Evolutionary conservation across 2,113 vertebrate species (phyloP).

Genomic region (Actenoides hombroni): DNA sequence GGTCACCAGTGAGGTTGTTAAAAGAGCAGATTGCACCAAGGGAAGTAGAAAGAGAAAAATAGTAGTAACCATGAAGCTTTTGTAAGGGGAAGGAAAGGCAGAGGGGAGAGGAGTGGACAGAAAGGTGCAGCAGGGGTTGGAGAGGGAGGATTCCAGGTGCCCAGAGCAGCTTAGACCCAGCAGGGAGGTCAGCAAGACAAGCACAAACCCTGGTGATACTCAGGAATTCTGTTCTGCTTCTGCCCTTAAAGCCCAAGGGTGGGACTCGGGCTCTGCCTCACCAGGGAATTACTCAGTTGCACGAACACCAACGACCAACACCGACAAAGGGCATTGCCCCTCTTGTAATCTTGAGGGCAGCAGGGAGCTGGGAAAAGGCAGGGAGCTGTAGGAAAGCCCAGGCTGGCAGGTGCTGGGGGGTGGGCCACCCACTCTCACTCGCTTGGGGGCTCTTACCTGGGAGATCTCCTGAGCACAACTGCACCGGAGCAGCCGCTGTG

Average conservation of each 20-base stretch:
- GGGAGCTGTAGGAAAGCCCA: not conserved
- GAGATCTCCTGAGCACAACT: not conserved
- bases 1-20: not conserved
- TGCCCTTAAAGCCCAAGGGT: not conserved
- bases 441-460: fast-evolving
- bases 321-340: not conserved
- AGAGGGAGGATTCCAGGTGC: not conserved
- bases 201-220: not conserved
- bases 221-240: not conserved
- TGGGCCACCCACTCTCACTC: not conserved
- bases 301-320: not conserved
- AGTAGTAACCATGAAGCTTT: not conserved
- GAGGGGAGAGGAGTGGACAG: not conserved
- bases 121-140: not conserved
- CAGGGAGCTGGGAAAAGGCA: too few species aligned
- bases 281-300: fast-evolving
- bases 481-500: not conserved
- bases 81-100: not conserved
- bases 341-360: not conserved
- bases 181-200: not conserved
- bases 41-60: not conserved
- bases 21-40: not conserved
- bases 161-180: not conserved
- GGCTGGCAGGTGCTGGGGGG: not conserved
- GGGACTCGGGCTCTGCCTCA: not conserved